phyloP scores from a whole-genome alignment of 2,113 vertebrate species.

The Coreoperca whiteheadi region DNA sequence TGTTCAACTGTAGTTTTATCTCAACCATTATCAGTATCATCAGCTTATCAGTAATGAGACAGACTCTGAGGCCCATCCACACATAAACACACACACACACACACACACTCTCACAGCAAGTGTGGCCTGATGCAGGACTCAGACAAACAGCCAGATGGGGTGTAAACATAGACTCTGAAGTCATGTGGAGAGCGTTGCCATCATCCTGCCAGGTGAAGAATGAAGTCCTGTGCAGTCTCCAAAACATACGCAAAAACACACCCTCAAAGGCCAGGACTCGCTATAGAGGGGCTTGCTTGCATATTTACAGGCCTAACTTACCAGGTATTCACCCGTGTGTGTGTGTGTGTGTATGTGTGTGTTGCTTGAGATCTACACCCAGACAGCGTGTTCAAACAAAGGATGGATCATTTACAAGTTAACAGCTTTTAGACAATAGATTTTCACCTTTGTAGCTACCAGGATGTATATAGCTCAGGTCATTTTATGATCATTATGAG shows the following conservation, averaged over 20 bases:
- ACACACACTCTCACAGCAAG: conserved; percentile 11
- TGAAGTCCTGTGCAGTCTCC: conserved; percentile 81
- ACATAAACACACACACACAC: neutral
- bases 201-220: conserved; percentile 85
- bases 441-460: conserved; percentile 59
- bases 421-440: conserved; percentile 71
- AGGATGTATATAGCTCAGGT: conserved; percentile 70
- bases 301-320: conserved; percentile 46
- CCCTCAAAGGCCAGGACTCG: conserved; percentile 77
- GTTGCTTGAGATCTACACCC: conserved; percentile 17
- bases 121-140: conserved; percentile 73
- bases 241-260: conserved; percentile 68
- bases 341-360: conserved; percentile 12
- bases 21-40: conserved; percentile 57
- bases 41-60: conserved; percentile 48
- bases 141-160: conserved; percentile 86
- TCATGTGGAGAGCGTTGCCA: conserved; percentile 83
- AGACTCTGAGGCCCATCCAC: conserved; percentile 23
- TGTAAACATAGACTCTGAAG: conserved; percentile 84
- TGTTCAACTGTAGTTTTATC: conserved; percentile 47
- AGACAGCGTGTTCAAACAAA: conserved; percentile 43
- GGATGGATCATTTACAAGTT: conserved; percentile 71
- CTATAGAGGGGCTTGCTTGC: conserved; percentile 52
- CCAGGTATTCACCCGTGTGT: conserved; percentile 14
- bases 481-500: conserved; percentile 65